These are phyloP conservation scores for Ctenopoma kingsleyae DNA, from an alignment of 2,797 vertebrate genomes.

Conservation along the genomic window DNA sequence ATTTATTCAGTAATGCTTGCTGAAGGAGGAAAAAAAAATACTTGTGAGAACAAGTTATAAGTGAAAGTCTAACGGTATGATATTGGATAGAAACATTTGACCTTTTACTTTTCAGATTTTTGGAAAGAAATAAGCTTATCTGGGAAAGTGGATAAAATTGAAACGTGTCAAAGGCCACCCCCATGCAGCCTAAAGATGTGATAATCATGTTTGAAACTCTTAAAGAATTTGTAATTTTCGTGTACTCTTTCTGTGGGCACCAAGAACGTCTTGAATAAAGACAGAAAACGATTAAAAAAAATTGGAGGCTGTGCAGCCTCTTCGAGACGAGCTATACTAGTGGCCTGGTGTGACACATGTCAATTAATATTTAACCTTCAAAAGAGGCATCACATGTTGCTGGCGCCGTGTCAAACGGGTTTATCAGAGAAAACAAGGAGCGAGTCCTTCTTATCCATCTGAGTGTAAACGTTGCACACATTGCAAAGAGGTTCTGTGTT, in stretches of 20 bases:
- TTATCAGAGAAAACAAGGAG: slow-evolving; percentile 79
- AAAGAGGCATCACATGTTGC: slow-evolving; percentile 70
- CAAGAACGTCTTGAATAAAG: slow-evolving; percentile 15
- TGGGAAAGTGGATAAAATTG: slow-evolving; percentile 3
- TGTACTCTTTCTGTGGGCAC: slow-evolving; percentile 2
- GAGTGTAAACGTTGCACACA: slow-evolving; percentile 74
- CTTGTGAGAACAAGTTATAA: slow-evolving; percentile 21
- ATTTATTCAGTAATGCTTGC: slow-evolving; percentile 39
- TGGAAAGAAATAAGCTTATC: not conserved
- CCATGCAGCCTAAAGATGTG: not conserved
- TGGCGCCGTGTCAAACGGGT: slow-evolving; percentile 75
- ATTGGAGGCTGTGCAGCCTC: slow-evolving; percentile 13
- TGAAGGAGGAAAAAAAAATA: not conserved
- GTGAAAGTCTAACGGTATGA: not conserved
- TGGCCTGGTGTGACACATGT: slow-evolving; percentile 57
- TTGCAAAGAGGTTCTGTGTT: slow-evolving; percentile 49
- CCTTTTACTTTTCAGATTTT: slow-evolving; percentile 4
- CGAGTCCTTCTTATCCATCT: slow-evolving; percentile 71
- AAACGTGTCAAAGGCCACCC: slow-evolving; percentile 43
- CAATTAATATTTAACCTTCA: slow-evolving; percentile 84
- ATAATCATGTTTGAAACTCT: not conserved
- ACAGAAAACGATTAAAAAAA: not conserved
- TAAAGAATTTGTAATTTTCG: not conserved
- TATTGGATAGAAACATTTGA: not conserved
- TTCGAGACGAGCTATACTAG: slow-evolving; percentile 9